Conservation (phyloP, 2,888 invertebrate genomes). For the Galeopsomyia nigrocyanea region DNA sequence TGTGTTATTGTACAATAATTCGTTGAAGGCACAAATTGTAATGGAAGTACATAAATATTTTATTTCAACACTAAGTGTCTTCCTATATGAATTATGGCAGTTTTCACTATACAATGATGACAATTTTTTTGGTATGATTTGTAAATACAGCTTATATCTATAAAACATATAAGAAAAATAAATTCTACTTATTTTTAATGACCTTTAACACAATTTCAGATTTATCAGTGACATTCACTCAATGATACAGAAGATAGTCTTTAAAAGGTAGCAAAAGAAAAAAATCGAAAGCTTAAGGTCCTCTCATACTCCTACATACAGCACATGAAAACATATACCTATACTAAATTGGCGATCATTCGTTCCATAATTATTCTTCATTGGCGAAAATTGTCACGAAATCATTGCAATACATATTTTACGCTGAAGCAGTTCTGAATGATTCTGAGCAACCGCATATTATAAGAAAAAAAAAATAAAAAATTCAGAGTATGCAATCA, state of each 20-base stretch:
- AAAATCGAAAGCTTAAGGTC: too few species aligned
- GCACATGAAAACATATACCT: too few species aligned
- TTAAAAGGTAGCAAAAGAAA: background rate
- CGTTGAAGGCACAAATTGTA: slow-evolving; percentile 25
- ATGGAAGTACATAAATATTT: slow-evolving; percentile 27
- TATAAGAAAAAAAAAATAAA: too few species aligned
- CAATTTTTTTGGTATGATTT: slow-evolving; percentile 41
- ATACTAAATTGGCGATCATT: too few species aligned
- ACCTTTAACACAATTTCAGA: slow-evolving; percentile 33
- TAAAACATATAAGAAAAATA: slow-evolving; percentile 44
- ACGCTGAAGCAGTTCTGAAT: too few species aligned
- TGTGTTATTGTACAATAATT: slow-evolving; percentile 34
- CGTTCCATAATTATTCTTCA: too few species aligned
- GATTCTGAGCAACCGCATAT: too few species aligned
- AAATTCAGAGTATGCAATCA: too few species aligned
- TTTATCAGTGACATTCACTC: slow-evolving; percentile 4
- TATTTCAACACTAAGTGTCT: slow-evolving; percentile 36
- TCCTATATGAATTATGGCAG: slow-evolving; percentile 37
- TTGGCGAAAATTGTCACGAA: too few species aligned
- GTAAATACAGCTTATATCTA: slow-evolving; percentile 45
- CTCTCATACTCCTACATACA: too few species aligned
- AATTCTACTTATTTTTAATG: slow-evolving; percentile 31
- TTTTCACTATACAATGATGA: slow-evolving; percentile 39
- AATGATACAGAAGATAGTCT: slow-evolving; percentile 2
- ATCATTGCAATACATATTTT: too few species aligned